A percentile compares a stretch with the other conserved stretches of the same genome.
These are phyloP conservation scores for Coreoperca whiteheadi DNA, from an alignment of 2,113 vertebrate species.

Conservation along the genomic window DNA sequence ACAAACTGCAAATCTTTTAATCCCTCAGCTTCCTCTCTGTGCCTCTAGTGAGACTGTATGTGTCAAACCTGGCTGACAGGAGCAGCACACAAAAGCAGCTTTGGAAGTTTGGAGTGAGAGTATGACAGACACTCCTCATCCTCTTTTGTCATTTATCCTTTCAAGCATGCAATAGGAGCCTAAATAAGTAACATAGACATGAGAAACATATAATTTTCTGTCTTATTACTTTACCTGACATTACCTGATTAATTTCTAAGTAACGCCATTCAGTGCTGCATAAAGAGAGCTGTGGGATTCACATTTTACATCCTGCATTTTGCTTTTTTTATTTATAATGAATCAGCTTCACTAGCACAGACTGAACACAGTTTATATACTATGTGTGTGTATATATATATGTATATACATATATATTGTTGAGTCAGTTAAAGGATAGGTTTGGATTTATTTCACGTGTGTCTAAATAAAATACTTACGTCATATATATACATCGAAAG, in stretches of 20 bases:
- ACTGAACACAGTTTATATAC: too few relatives aligned
- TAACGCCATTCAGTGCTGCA: neutral
- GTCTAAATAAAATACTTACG: too few relatives aligned
- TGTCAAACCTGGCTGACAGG: conserved; percentile 27
- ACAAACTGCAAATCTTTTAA: conserved; percentile 10
- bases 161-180: neutral
- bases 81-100: conserved; percentile 10
- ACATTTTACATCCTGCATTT: neutral
- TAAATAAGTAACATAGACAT: neutral
- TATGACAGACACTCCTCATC: conserved; percentile 2
- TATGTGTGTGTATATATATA: too few relatives aligned
- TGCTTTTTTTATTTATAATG: too few relatives aligned
- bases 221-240: conserved; percentile 5
- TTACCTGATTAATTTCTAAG: neutral
- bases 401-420: too few relatives aligned
- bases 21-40: neutral
- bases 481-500: too few relatives aligned
- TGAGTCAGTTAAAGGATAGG: too few relatives aligned
- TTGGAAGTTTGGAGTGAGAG: conserved; percentile 20
- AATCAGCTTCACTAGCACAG: too few relatives aligned
- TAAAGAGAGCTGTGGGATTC: neutral
- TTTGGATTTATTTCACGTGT: too few relatives aligned
- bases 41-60: conserved; percentile 14
- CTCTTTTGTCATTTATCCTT: neutral
- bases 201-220: neutral